Evolutionary conservation across 2,888 invertebrate species (phyloP).

Genomic region (Archips crataeganus): DNA sequence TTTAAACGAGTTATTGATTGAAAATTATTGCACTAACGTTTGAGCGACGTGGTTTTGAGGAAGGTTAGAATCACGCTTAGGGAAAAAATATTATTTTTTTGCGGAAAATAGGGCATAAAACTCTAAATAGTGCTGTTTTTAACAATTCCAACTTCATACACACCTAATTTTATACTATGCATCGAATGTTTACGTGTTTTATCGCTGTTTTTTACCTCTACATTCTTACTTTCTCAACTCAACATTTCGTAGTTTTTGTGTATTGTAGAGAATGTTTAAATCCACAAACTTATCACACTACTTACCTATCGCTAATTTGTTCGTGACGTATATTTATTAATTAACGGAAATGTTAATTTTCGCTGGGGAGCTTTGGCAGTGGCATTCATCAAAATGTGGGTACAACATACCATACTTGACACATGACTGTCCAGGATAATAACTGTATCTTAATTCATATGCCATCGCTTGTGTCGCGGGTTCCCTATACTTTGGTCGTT

Average conservation of each 20-base stretch:
- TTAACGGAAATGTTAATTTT: constrained; percentile 39
- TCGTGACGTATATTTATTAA: background rate
- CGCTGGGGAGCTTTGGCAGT: constrained; percentile 17
- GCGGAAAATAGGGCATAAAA: background rate
- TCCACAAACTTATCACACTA: constrained; percentile 5
- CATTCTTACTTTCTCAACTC: background rate
- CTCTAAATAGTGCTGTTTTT: background rate
- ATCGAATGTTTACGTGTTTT: background rate
- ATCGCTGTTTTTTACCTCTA: background rate
- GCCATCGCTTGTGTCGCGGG: background rate
- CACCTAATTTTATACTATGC: background rate
- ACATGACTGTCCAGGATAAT: constrained; percentile 20
- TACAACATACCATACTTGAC: constrained; percentile 7
- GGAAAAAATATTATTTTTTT: background rate
- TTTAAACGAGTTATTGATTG: constrained; percentile 32
- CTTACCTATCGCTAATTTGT: background rate
- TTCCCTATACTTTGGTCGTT: constrained; percentile 15
- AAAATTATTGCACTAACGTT: constrained; percentile 10
- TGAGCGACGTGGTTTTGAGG: background rate
- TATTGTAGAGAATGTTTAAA: background rate
- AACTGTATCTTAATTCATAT: constrained; percentile 14
- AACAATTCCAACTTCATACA: background rate
- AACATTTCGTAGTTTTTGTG: background rate
- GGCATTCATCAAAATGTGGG: constrained; percentile 27
- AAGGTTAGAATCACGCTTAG: constrained; percentile 6